phyloP scores from a whole-genome alignment of 2,888 invertebrate species.

The Diplolepis rosae region DNA sequence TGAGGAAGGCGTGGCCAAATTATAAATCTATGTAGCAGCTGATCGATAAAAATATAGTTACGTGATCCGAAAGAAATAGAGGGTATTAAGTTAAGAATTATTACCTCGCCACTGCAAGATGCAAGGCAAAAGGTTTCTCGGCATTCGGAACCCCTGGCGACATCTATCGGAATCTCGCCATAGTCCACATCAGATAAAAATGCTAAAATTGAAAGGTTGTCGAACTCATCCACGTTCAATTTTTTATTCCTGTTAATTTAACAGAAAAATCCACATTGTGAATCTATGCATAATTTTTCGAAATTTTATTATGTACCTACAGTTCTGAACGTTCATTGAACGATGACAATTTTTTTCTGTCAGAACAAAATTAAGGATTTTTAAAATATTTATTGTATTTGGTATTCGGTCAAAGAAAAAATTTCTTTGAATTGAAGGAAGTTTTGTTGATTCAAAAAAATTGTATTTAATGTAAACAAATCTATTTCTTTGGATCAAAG shows the following conservation, averaged over 20 bases:
- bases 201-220: constrained; percentile 20
- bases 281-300: too few species aligned
- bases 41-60: constrained; percentile 29
- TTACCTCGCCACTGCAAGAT: background rate
- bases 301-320: too few species aligned
- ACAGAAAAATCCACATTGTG: background rate
- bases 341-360: too few species aligned
- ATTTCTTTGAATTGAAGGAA: too few species aligned
- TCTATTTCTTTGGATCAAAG: too few species aligned
- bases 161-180: background rate
- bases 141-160: background rate
- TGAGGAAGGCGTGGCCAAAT: constrained; percentile 1
- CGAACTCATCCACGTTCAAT: constrained; percentile 16
- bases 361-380: too few species aligned
- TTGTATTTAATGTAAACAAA: too few species aligned
- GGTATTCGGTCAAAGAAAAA: too few species aligned
- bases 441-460: too few species aligned
- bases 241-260: constrained; percentile 2
- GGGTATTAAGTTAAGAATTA: constrained; percentile 21
- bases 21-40: constrained; percentile 7
- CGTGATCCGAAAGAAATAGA: constrained; percentile 20
- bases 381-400: too few species aligned
- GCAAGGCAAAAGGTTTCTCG: background rate
- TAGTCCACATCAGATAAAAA: background rate
- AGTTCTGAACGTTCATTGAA: too few species aligned